Conservation (phyloP, 1,140 invertebrate genomes). For the Drosophila kurseongensis region DNA sequence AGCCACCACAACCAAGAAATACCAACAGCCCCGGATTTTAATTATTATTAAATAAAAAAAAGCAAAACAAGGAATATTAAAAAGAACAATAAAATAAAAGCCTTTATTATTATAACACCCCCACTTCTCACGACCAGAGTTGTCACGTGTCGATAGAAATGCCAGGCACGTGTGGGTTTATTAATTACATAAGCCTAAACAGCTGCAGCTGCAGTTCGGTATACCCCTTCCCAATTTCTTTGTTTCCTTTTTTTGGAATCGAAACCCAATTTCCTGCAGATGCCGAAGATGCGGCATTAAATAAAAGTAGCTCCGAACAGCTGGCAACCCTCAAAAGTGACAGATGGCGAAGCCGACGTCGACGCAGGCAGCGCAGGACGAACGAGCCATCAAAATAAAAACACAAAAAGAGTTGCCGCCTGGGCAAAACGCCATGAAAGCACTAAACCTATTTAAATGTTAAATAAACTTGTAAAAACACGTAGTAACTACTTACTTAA, state of each 20-base stretch:
- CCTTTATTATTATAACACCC: slow-evolving; percentile 24
- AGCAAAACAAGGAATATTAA: slow-evolving; percentile 15
- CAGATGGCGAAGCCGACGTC: slow-evolving; percentile 59
- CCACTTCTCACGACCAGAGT: slow-evolving; percentile 53
- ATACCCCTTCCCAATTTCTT: slow-evolving; percentile 8
- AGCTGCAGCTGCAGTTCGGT: slow-evolving; percentile 60
- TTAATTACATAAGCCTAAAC: slow-evolving; percentile 75
- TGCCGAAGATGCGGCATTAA: slow-evolving; percentile 49
- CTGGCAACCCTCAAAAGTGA: slow-evolving; percentile 65
- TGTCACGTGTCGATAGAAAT: slow-evolving; percentile 65
- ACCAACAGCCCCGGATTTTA: slow-evolving; percentile 53
- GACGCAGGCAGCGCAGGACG: slow-evolving; percentile 57
- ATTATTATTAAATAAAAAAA: slow-evolving; percentile 26
- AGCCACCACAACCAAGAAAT: slow-evolving; percentile 54
- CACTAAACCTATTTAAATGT: not conserved
- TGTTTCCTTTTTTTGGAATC: slow-evolving; percentile 19
- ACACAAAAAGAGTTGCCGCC: slow-evolving; percentile 38
- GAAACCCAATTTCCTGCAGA: slow-evolving; percentile 77
- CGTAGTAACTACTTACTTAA: slow-evolving; percentile 28
- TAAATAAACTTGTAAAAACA: not conserved
- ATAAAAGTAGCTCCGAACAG: slow-evolving; percentile 44
- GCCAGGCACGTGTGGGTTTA: slow-evolving; percentile 75
- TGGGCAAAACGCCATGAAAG: not conserved
- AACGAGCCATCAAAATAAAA: slow-evolving; percentile 72
- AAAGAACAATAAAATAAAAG: slow-evolving; percentile 8